Evolutionary conservation across 2,113 vertebrate species (phyloP).

Genomic region (Eudyptes chrysolophus): DNA sequence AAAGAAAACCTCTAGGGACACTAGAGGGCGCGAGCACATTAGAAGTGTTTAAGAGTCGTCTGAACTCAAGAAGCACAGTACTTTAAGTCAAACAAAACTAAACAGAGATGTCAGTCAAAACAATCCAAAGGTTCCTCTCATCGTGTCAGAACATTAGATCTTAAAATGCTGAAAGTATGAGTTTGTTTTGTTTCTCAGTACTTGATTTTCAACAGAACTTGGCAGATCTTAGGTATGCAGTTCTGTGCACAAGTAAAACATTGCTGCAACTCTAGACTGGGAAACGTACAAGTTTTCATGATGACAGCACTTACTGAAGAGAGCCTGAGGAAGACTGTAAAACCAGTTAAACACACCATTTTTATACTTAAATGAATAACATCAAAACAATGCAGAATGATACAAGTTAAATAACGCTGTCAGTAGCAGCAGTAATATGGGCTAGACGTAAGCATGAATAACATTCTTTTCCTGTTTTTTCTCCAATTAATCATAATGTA

Average conservation of each 20-base stretch:
- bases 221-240: neutral
- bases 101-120: neutral
- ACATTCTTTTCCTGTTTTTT: neutral
- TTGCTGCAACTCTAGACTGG: neutral
- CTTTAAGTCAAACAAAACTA: neutral
- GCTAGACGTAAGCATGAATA: neutral
- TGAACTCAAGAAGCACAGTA: neutral
- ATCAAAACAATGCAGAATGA: neutral
- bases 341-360: neutral
- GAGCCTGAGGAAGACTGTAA: neutral
- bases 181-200: neutral
- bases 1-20: neutral
- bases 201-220: neutral
- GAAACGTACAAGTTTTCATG: neutral
- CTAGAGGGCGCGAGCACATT: constrained; percentile 19
- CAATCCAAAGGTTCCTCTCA: neutral
- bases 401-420: neutral
- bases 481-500: neutral
- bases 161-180: neutral
- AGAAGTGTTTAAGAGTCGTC: neutral
- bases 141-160: neutral
- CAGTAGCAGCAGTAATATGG: neutral
- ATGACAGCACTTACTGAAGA: neutral
- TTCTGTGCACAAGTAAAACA: neutral
- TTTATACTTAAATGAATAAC: neutral